Conservation (phyloP, 2,888 invertebrate species). For the Epiblema foenella region DNA sequence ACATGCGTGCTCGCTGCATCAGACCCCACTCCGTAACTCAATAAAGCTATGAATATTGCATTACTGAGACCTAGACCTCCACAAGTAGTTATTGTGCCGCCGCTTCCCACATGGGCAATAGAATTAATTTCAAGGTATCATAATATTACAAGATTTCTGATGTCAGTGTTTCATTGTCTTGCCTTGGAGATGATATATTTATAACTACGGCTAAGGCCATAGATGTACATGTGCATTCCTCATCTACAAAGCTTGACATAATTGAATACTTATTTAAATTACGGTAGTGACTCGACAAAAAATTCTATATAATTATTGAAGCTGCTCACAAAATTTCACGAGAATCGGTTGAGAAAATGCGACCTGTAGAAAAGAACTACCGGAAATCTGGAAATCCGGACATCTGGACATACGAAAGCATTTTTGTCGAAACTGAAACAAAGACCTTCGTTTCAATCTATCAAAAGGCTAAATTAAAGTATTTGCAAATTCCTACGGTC, state of each 20-base stretch:
- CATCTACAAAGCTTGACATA: no score
- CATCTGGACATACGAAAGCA: no score
- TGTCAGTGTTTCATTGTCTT: slow-evolving; percentile 52
- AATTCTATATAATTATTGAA: no score
- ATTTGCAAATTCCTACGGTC: no score
- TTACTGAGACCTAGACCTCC: slow-evolving; percentile 39
- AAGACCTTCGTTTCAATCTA: no score
- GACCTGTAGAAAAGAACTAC: no score
- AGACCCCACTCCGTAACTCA: slow-evolving; percentile 13
- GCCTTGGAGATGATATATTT: slow-evolving; percentile 44
- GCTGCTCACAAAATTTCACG: no score
- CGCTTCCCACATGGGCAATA: slow-evolving; percentile 30
- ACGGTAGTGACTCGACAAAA: not conserved
- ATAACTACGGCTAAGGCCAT: not conserved
- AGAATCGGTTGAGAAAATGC: no score
- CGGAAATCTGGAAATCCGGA: no score
- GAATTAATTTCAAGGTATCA: slow-evolving; percentile 33
- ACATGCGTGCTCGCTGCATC: slow-evolving; percentile 25
- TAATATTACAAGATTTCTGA: slow-evolving; percentile 51
- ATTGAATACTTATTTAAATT: not conserved
- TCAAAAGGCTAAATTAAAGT: no score
- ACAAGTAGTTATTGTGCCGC: slow-evolving; percentile 13
- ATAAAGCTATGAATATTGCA: slow-evolving; percentile 14
- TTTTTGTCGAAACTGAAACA: no score
- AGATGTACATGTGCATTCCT: not conserved